Base-by-base conservation (phyloP, 2,888 invertebrate species). In the Hoplodrina blanda region DNA sequence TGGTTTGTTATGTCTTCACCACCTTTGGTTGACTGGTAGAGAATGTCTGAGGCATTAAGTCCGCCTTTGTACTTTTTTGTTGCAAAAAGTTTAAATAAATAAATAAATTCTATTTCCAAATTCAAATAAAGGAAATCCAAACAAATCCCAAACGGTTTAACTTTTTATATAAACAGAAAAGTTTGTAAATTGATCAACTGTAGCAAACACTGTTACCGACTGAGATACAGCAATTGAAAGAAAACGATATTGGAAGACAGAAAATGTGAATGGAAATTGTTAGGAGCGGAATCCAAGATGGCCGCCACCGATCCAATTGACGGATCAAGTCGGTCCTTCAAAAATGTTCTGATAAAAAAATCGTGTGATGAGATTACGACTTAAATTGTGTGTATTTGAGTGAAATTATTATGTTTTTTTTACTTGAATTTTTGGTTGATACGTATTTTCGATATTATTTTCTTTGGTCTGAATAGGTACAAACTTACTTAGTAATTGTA, bases 171-270 rank as follows among this genome's bases (percentile, higher is more conserved):
- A 65, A 57, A 61, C 41, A 77, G 44, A 61, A 60, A 73, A 71
- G 54, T 70, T 69, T 41, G 67, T 69, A 83, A 73, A 73, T 63
- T 66, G 66, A 76, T 81, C 64, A 69, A 79, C 81, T 61, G 63
- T 62, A 70, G 65, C 50, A 63, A 59, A 65, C 44, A 63, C 53
- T 50, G 44, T 62, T 69, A 53, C 64, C 57, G 66, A 66, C 53
- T 64, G 62, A 76, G 69, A 78, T 81, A 79, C 67, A 73, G 56
- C 73, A 59, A 71, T 83, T 80, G 82, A 82, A 82, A 68, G 69
- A 50, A 53, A 84, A 82, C 76, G 80, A 79, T 82, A 82, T 82
- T 82, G 85, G 74, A 64, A 66, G 59, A 75, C 63, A 75, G 75
- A 82, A 69, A 84, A 74, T 73, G 79, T 71, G 74, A 76, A 84